phyloP scores from a whole-genome alignment of 2,888 invertebrate species.

The Ormyrus labotus region DNA sequence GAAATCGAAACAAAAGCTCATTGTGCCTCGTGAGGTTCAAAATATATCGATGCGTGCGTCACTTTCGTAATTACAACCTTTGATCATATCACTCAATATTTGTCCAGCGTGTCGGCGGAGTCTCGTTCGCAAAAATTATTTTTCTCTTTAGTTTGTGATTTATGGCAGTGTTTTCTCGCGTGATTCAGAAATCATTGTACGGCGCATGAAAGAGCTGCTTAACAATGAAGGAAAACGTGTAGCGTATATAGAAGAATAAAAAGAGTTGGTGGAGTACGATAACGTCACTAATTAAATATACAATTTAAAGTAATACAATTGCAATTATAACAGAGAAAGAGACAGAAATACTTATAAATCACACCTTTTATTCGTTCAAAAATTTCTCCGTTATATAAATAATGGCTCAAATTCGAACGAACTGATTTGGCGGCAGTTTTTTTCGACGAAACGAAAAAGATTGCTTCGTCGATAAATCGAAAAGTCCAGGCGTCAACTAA shows the following conservation, averaged over 20 bases:
- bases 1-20: conserved; percentile 53
- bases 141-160: conserved; percentile 17
- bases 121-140: neutral
- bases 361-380: no score
- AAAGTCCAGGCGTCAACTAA: no score
- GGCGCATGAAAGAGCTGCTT: neutral
- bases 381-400: no score
- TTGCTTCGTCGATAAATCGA: no score
- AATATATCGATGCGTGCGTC: conserved; percentile 34
- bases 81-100: conserved; percentile 25
- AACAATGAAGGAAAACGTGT: neutral
- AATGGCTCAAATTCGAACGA: no score
- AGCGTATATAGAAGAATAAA: neutral
- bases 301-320: neutral
- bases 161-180: neutral
- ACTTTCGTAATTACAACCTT: conserved; percentile 39
- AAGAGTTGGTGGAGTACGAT: neutral
- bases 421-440: no score
- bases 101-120: neutral
- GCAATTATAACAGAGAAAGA: no score
- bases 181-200: conserved; percentile 4
- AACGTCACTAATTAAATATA: neutral
- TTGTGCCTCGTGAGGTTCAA: conserved; percentile 35
- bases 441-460: no score
- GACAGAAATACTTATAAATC: no score